These are phyloP conservation scores for Lethenteron reissneri DNA, from an alignment of 2,113 vertebrate genomes.

Conservation along the genomic window DNA sequence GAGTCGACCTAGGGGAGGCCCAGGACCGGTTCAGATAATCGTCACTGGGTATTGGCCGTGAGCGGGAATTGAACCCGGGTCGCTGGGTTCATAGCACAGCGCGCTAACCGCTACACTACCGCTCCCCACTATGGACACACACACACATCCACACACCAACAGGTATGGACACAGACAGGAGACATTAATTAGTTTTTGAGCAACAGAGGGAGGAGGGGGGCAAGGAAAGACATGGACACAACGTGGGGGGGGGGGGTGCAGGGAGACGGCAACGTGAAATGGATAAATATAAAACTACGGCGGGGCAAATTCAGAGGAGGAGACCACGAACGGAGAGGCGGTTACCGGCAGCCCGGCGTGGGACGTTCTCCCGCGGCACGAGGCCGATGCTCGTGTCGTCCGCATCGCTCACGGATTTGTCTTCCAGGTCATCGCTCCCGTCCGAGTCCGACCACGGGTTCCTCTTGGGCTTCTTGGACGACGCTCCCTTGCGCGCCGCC, in stretches of 20 bases:
- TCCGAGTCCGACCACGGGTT: slow-evolving; percentile 37
- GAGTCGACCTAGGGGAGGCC: no score
- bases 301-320: not conserved
- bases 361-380: slow-evolving; percentile 20
- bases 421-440: slow-evolving; percentile 16
- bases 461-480: slow-evolving; percentile 33
- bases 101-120: no score
- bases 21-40: no score
- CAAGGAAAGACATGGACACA: not conserved
- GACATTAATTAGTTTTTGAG: no score
- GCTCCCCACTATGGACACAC: no score
- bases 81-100: no score
- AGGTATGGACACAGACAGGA: no score
- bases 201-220: no score
- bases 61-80: no score
- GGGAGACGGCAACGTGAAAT: not conserved
- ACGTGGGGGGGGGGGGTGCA: not conserved
- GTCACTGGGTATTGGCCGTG: no score
- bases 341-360: slow-evolving; percentile 22
- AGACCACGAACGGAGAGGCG: not conserved
- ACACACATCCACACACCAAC: no score
- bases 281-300: not conserved
- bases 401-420: slow-evolving; percentile 16
- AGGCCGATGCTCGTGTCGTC: slow-evolving; percentile 18
- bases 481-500: slow-evolving; percentile 44